These are phyloP conservation scores for Drosophila equinoxialis DNA, from an alignment of 1,140 invertebrate species.

Conservation along the genomic window DNA sequence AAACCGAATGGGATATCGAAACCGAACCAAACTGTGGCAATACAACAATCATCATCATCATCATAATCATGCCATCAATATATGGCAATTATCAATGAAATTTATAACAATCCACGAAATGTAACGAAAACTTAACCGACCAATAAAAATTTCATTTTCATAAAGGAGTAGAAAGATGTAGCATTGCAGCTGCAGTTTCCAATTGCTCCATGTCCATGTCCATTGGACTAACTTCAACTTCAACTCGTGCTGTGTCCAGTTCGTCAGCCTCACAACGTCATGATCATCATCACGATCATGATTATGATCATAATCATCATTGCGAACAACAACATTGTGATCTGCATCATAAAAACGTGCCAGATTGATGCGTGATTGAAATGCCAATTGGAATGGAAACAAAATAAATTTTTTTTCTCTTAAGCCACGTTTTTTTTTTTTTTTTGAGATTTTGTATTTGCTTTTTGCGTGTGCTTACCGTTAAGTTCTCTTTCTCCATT, in stretches of 20 bases:
- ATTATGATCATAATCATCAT: conserved; percentile 1
- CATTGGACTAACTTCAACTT: conserved; percentile 11
- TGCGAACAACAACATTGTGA: conserved; percentile 42
- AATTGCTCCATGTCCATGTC: conserved; percentile 14
- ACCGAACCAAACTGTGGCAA: conserved; percentile 60
- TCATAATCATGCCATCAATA: conserved; percentile 82
- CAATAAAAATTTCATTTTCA: conserved; percentile 80
- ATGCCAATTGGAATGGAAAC: conserved; percentile 69
- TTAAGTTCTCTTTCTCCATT: conserved; percentile 43
- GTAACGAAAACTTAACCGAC: conserved; percentile 80
- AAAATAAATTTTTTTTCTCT: conserved; percentile 6
- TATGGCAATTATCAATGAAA: conserved; percentile 82
- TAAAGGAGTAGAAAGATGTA: conserved; percentile 33
- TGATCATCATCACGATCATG: conserved; percentile 46
- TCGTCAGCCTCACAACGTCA: conserved; percentile 48
- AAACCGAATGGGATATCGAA: conserved; percentile 19
- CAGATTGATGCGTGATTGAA: conserved; percentile 82
- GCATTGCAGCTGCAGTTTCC: conserved; percentile 1
- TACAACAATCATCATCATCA: conserved; percentile 79
- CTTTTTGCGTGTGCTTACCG: conserved; percentile 64
- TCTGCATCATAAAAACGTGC: conserved; percentile 82
- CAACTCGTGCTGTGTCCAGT: conserved; percentile 55
- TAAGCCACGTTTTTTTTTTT: conserved; percentile 22
- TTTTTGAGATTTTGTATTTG: background rate
- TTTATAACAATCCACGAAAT: conserved; percentile 82